Evolutionary conservation across 1,140 invertebrate species (phyloP), one percentile per base, ranked within the genome.

Genomic region (Drosophila bipectinata): DNA sequence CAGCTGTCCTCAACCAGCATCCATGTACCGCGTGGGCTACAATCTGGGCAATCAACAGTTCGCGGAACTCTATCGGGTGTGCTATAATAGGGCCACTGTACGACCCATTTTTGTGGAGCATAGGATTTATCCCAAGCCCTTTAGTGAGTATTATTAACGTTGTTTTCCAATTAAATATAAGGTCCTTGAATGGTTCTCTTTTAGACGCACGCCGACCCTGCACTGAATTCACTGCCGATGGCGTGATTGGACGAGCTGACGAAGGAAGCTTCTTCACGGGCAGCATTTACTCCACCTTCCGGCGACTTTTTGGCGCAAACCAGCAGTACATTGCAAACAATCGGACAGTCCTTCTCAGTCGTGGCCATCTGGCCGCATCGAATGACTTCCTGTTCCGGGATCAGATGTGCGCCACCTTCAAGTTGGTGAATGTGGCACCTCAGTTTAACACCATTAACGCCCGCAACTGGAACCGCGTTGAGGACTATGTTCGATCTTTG

Each of bases 401-500:
- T 5, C 59, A 81, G 21, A 68, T 74, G 79, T 60, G 73, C 39
- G 45, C 78, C 18, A 92, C 92, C 18, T 92, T 81, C 45, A 93
- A 92, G 60, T 93, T 91, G 58, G 77, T 92, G 0, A 94, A 93
- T 64, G 88, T 74, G 0, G 92, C 85, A 21, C 92, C 92, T 1
- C 92, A 93, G 68, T 93, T 93, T 91, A 87, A 91, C 37, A 79
- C 59, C 1, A 89, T 93, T 15, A 93, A 93, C 54, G 89, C 74
- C n/a, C 84, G 91, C 45, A 93, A 93, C 75, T 93, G 93, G 93
- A 67, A 75, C 28, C 10, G 45, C 5, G 66, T 92, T 6, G 91
- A 93, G 69, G 59, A 66, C 1, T 80, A 21, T 12, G 67, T 77
- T 7, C 77, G 78, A n/a, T 57, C 32, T 2, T 21, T 44, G n/a